These are phyloP conservation scores for Heliothis virescens DNA, from an alignment of 1,140 invertebrate species.

Conservation along the genomic window DNA sequence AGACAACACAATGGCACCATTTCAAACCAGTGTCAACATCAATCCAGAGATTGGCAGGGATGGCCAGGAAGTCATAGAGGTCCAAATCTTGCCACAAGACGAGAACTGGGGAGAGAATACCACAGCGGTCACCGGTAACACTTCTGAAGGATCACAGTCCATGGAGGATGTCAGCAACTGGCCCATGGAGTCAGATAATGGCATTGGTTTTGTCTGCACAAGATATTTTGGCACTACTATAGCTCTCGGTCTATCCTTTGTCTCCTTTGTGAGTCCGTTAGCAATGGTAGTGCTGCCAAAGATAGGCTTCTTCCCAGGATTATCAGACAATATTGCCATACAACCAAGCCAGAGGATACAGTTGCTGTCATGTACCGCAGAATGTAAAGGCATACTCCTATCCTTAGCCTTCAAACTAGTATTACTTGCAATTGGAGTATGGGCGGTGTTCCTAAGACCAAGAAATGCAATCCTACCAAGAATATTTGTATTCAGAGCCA, in stretches of 20 bases:
- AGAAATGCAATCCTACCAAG: conserved; percentile 95
- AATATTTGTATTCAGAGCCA: conserved; percentile 96
- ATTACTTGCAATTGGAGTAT: conserved; percentile 96
- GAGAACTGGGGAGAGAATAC: conserved; percentile 99
- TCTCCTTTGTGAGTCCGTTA: conserved; percentile 96
- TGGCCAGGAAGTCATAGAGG: conserved; percentile 95
- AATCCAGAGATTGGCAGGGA: conserved; percentile 89
- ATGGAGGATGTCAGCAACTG: conserved; percentile 95
- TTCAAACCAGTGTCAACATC: conserved; percentile 93
- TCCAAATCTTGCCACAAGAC: conserved; percentile 97
- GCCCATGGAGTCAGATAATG: conserved; percentile 91
- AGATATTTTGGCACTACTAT: conserved; percentile 93
- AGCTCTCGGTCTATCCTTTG: conserved; percentile 91
- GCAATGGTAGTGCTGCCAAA: conserved; percentile 98
- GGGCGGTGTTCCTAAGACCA: conserved; percentile 93
- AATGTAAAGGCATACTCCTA: conserved; percentile 94
- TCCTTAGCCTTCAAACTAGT: conserved; percentile 97
- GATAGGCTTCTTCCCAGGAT: conserved; percentile 91
- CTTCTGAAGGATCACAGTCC: conserved; percentile 97
- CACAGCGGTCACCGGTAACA: conserved; percentile 98
- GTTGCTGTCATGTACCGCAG: conserved; percentile 84
- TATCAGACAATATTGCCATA: conserved; percentile 81
- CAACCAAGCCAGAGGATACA: conserved; percentile 82
- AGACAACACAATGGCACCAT: conserved; percentile 89
- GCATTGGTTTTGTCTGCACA: conserved; percentile 91